Percentiles rank a stretch among this genome's conserved stretches.
Evolutionary conservation across 2,113 vertebrate species (phyloP).

Genomic region (Petrocephalus zakoni): DNA sequence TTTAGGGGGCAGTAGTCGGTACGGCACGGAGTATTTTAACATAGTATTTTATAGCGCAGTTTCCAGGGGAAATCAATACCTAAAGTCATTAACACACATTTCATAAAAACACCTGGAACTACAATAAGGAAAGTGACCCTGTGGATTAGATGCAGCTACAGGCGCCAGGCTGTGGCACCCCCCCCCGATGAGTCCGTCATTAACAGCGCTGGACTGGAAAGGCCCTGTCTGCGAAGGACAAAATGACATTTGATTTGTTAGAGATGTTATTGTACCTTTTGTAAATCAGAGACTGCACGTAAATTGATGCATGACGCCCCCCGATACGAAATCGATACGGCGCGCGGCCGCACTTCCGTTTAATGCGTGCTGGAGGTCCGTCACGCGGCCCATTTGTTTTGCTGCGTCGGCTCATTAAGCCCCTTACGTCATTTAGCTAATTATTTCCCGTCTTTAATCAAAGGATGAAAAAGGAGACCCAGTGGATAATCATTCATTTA

Average conservation of each 20-base stretch:
- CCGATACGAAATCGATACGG: neutral
- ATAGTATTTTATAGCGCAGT: no score
- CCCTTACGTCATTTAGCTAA: neutral
- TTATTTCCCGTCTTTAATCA: neutral
- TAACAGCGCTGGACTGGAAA: conserved; percentile 27
- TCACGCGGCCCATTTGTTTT: neutral
- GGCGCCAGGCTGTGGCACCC: no score
- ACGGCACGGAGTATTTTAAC: neutral
- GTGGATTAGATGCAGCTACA: neutral
- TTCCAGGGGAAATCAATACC: neutral
- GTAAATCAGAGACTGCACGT: neutral
- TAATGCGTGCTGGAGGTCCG: neutral
- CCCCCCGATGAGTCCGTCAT: no score
- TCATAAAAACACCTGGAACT: neutral
- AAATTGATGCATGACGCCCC: neutral
- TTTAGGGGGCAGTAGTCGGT: neutral
- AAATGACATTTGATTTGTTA: conserved; percentile 1
- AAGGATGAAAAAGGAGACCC: neutral
- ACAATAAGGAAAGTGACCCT: conserved; percentile 18
- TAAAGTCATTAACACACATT: neutral
- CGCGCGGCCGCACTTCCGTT: neutral
- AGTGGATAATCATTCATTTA: neutral
- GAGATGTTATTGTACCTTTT: neutral
- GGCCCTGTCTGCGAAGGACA: neutral
- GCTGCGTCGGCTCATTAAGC: neutral